These are phyloP conservation scores for Periparus ater DNA, from an alignment of 2,797 vertebrate species.

Conservation along the genomic window DNA sequence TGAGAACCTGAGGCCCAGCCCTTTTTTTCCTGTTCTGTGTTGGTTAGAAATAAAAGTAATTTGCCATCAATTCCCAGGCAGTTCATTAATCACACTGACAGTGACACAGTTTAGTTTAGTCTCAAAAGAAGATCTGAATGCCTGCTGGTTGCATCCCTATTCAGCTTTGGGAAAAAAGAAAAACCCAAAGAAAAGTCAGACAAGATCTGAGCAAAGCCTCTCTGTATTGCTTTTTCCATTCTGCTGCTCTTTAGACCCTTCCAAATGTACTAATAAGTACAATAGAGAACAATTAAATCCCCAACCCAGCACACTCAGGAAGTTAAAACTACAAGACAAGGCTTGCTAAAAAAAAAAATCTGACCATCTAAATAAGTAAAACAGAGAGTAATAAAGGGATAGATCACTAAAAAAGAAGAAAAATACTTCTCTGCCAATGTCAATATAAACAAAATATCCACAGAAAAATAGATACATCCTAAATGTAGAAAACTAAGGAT, in stretches of 20 bases:
- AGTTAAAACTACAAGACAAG: not conserved
- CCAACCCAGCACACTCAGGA: not conserved
- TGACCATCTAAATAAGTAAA: not conserved
- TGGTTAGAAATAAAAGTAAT: not conserved
- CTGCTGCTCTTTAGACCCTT: not conserved
- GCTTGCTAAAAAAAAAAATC: not conserved
- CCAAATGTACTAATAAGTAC: not conserved
- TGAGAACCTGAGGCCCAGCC: not conserved
- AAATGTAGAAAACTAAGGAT: not conserved
- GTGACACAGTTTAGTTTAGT: not conserved
- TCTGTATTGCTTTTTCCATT: not conserved
- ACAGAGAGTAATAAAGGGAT: not conserved
- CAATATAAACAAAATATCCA: not conserved
- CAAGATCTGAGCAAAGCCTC: not conserved
- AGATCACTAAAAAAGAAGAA: not conserved
- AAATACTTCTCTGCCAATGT: not conserved
- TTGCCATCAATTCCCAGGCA: not conserved
- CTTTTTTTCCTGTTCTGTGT: not conserved
- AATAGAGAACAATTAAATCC: not conserved
- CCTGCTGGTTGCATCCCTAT: not conserved
- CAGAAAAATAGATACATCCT: not conserved
- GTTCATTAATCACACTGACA: not conserved
- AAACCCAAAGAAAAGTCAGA: not conserved
- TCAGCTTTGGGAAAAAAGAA: not conserved
- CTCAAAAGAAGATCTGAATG: not conserved